phyloP scores from a whole-genome alignment of 2,113 vertebrate genomes.

The Oncorhynchus nerka region DNA sequence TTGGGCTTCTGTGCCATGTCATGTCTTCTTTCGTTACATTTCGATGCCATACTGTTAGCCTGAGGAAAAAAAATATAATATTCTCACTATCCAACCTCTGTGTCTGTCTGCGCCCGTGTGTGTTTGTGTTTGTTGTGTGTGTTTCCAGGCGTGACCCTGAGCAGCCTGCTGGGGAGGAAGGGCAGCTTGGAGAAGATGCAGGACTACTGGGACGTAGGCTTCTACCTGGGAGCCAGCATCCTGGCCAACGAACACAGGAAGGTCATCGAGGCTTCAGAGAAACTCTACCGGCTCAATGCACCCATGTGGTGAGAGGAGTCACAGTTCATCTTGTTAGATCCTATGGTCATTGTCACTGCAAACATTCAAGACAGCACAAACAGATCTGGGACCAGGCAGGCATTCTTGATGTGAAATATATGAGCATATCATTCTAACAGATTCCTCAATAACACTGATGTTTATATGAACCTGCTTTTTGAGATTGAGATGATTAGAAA shows the following conservation, averaged over 20 bases:
- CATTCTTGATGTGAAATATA: no score
- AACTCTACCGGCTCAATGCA: slow-evolving; percentile 85
- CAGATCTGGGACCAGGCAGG: no score
- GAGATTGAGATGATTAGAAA: no score
- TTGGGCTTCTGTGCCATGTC: neutral
- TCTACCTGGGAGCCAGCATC: slow-evolving; percentile 87
- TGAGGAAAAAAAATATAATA: no score
- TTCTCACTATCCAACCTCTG: neutral
- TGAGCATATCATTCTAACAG: no score
- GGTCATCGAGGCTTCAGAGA: slow-evolving; percentile 85
- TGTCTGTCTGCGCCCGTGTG: neutral
- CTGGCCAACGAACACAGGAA: slow-evolving; percentile 80
- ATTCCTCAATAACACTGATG: no score
- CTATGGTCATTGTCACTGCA: no score
- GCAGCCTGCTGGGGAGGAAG: slow-evolving; percentile 83
- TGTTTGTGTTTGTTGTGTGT: neutral
- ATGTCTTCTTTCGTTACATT: no score
- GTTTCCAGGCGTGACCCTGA: slow-evolving; percentile 83
- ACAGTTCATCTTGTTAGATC: neutral
- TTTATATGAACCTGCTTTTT: no score
- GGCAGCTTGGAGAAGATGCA: slow-evolving; percentile 87
- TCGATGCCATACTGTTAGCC: no score
- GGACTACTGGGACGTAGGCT: slow-evolving; percentile 92
- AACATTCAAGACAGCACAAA: no score
- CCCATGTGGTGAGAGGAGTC: slow-evolving; percentile 81